A percentile compares a stretch with the other conserved stretches of the same genome.
Conservation (phyloP, 1,140 invertebrate genomes). For the Drosophila truncata region DNA sequence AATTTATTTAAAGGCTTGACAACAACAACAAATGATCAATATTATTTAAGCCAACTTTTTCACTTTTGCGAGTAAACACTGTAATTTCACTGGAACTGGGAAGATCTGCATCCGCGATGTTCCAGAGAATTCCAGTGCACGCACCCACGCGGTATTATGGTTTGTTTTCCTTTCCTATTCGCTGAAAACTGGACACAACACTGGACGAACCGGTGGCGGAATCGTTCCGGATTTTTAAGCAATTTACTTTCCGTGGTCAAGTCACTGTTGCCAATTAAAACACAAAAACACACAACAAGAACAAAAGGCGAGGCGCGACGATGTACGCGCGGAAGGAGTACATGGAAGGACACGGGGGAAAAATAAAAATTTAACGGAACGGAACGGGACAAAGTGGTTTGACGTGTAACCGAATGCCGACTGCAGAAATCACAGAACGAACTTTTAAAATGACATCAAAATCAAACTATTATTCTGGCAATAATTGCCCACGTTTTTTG, state of each 20-base stretch:
- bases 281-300: slow-evolving; percentile 20
- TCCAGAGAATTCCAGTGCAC: slow-evolving; percentile 3
- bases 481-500: slow-evolving; percentile 9
- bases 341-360: slow-evolving; percentile 42
- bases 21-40: neutral
- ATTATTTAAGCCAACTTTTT: neutral
- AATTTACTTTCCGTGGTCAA: neutral
- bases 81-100: neutral
- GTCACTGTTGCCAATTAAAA: neutral
- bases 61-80: slow-evolving; percentile 11
- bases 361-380: slow-evolving; percentile 33
- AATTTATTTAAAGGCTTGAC: neutral
- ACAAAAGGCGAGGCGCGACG: neutral
- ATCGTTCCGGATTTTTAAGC: neutral
- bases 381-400: slow-evolving; percentile 13
- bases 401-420: slow-evolving; percentile 9
- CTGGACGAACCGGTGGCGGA: slow-evolving; percentile 5
- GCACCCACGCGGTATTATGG: slow-evolving; percentile 2
- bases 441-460: slow-evolving; percentile 26
- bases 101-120: neutral
- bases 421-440: neutral
- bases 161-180: slow-evolving; percentile 19
- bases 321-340: slow-evolving; percentile 25
- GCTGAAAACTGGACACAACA: neutral
- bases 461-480: slow-evolving; percentile 16